Conservation (phyloP, 2,113 vertebrate species). For the Strix aluco region DNA sequence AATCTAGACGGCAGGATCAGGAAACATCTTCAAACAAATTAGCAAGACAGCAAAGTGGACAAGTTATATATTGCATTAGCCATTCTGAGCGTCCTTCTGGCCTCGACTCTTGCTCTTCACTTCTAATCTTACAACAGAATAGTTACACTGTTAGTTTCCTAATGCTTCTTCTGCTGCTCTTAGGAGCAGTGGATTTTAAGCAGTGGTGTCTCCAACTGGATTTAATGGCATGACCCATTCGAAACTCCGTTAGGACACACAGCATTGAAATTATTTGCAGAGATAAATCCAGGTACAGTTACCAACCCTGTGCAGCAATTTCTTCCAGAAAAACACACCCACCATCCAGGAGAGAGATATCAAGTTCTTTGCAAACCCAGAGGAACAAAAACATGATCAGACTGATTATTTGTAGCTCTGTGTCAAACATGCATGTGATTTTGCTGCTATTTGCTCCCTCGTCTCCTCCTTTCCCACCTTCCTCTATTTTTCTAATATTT, state of each 20-base stretch:
- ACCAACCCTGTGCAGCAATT: not conserved
- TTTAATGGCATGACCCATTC: accelerated
- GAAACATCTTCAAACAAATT: constrained; percentile 41
- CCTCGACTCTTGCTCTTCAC: not conserved
- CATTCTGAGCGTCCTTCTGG: not conserved
- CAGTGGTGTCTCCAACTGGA: not conserved
- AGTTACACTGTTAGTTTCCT: not conserved
- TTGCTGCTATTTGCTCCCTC: not conserved
- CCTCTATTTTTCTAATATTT: not conserved
- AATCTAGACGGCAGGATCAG: not conserved
- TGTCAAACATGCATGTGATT: not conserved
- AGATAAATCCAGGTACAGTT: not conserved
- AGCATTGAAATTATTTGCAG: not conserved
- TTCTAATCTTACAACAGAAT: constrained; percentile 9
- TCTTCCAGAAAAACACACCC: not conserved
- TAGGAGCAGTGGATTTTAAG: not conserved
- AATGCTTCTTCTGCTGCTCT: not conserved
- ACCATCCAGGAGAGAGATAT: not conserved
- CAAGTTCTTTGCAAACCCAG: not conserved
- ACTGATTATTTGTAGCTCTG: not conserved
- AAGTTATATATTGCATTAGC: constrained; percentile 6
- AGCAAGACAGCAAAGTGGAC: not conserved
- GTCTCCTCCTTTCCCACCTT: not conserved
- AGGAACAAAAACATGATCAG: not conserved
- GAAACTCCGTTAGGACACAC: not conserved